phyloP scores from a whole-genome alignment of 2,113 vertebrate species.

The Tupaia chinensis region DNA sequence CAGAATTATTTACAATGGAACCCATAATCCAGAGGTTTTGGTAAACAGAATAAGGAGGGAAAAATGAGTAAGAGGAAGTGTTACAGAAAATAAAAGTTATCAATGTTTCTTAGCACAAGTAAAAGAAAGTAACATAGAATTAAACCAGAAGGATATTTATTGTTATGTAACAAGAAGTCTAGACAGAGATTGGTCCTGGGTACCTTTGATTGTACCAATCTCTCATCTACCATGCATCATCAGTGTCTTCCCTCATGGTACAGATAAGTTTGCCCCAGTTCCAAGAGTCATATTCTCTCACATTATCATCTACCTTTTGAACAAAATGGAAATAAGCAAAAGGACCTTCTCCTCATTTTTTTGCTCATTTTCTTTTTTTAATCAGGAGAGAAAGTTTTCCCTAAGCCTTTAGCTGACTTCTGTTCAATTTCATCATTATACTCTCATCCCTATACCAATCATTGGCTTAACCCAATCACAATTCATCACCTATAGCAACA shows the following conservation, averaged over 20 bases:
- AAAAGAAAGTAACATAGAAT: background rate
- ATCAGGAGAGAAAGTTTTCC: background rate
- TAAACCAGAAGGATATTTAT: background rate
- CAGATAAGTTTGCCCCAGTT: background rate
- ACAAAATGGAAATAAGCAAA: background rate
- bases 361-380: background rate
- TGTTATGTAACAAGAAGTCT: background rate
- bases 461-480: background rate
- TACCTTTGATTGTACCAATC: background rate
- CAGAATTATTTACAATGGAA: background rate
- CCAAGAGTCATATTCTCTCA: background rate
- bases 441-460: background rate
- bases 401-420: background rate
- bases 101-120: background rate
- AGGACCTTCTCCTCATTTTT: background rate
- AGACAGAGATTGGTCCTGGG: background rate
- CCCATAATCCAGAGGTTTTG: background rate
- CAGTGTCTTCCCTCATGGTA: background rate
- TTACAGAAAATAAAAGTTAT: background rate
- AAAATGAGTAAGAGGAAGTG: background rate
- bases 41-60: background rate
- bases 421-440: background rate
- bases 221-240: background rate
- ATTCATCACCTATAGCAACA: background rate
- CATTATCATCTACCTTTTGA: background rate